phyloP scores from a whole-genome alignment of 2,888 invertebrate genomes.

The Dryobota labecula region DNA sequence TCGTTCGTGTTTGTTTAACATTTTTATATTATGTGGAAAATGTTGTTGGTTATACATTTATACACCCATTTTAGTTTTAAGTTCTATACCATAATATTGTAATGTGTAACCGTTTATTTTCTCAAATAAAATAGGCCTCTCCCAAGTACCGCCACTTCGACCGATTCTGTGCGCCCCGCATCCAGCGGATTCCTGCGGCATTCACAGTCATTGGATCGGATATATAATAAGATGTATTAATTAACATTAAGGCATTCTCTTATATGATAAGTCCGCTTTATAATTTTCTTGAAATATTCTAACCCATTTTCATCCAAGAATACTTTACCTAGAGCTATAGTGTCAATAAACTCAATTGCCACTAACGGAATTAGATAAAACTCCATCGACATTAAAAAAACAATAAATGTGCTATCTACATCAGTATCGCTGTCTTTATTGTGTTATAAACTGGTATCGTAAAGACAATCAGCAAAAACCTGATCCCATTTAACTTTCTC shows the following conservation, averaged over 20 bases:
- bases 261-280: background rate
- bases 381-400: conserved; percentile 39
- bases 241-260: background rate
- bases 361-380: conserved; percentile 28
- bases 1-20: too few relatives aligned
- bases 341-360: conserved; percentile 20
- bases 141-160: too few relatives aligned
- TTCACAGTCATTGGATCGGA: too few relatives aligned
- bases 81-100: too few relatives aligned
- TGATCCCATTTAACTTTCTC: conserved; percentile 50
- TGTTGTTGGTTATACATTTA: too few relatives aligned
- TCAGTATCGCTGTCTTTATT: conserved; percentile 28
- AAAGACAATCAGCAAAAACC: conserved; percentile 42
- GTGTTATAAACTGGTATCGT: conserved; percentile 47
- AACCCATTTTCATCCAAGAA: background rate
- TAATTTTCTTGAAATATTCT: background rate
- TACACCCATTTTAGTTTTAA: too few relatives aligned
- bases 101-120: too few relatives aligned
- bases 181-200: too few relatives aligned
- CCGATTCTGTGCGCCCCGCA: too few relatives aligned
- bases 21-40: too few relatives aligned
- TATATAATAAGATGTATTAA: background rate
- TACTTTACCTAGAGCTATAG: background rate
- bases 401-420: conserved; percentile 40
- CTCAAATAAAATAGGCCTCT: too few relatives aligned